Percentiles rank a stretch among this genome's conserved stretches.
phyloP scores from a whole-genome alignment of 2,888 invertebrate genomes.

The Apotomis betuletana region DNA sequence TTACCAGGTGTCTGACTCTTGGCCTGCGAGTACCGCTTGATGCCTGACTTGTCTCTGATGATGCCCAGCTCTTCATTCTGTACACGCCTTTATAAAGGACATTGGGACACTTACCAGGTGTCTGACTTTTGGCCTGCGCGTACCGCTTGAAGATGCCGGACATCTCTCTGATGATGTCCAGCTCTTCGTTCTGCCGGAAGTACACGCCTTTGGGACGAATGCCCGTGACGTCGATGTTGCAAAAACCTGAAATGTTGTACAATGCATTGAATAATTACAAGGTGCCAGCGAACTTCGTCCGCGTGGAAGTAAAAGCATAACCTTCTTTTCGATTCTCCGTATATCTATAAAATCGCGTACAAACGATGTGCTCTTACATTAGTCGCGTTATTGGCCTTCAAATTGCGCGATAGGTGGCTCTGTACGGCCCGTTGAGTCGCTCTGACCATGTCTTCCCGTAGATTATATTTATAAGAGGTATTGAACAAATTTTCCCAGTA shows the following conservation, averaged over 20 bases:
- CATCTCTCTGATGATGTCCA: conserved; percentile 62
- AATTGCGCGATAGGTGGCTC: no score
- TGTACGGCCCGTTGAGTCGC: no score
- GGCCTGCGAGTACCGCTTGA: conserved; percentile 51
- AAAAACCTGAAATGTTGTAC: conserved; percentile 48
- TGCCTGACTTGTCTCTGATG: conserved; percentile 55
- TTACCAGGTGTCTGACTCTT: conserved; percentile 54
- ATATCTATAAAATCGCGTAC: no score
- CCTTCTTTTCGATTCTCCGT: no score
- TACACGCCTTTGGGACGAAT: conserved; percentile 64
- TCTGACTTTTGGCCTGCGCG: conserved; percentile 50
- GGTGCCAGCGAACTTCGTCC: no score
- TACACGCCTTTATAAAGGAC: conserved; percentile 59
- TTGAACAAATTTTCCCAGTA: no score
- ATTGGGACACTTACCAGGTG: conserved; percentile 48
- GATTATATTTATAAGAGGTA: no score
- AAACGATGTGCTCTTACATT: background rate
- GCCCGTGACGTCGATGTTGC: conserved; percentile 53
- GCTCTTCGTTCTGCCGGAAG: conserved; percentile 60
- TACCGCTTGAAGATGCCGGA: conserved; percentile 53
- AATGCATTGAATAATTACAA: no score
- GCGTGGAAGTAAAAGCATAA: no score
- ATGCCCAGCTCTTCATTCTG: conserved; percentile 66
- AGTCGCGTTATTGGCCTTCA: no score
- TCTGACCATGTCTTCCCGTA: no score